Evolutionary conservation across 2,797 vertebrate species (phyloP).

Genomic region (Masticophis lateralis): DNA sequence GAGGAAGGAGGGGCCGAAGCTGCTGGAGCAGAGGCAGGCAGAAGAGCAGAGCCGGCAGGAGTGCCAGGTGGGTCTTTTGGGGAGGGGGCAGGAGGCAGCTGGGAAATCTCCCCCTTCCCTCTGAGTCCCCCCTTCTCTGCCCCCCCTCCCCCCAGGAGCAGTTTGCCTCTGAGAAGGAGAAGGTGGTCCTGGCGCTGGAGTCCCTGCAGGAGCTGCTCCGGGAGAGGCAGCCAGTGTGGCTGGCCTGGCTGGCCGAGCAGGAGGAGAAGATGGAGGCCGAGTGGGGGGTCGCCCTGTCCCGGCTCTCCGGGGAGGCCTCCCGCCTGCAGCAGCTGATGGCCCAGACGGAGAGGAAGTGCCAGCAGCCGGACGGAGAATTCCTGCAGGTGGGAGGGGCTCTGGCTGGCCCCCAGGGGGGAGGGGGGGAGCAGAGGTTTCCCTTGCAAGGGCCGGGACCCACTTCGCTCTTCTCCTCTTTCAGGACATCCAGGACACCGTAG

Average conservation of each 20-base stretch:
- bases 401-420: not conserved
- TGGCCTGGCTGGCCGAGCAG: not conserved
- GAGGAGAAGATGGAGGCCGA: not conserved
- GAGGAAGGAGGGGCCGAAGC: not conserved
- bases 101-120: not conserved
- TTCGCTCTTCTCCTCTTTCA: not conserved
- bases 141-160: not conserved
- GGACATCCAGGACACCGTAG: not conserved
- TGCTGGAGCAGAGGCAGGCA: not conserved
- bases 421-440: not conserved
- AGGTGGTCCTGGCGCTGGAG: not conserved
- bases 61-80: not conserved
- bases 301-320: not conserved
- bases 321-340: not conserved
- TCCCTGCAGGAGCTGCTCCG: not conserved
- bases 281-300: fast-evolving
- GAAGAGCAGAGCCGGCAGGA: not conserved
- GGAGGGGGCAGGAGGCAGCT: not conserved
- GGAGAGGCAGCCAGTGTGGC: not conserved
- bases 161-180: not conserved
- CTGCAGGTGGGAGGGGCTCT: not conserved
- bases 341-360: not conserved
- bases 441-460: not conserved
- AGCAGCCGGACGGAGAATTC: not conserved
- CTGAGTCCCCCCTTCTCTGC: not conserved